phyloP scores from a whole-genome alignment of 2,888 invertebrate species.

The Pristionchus mayeri region DNA sequence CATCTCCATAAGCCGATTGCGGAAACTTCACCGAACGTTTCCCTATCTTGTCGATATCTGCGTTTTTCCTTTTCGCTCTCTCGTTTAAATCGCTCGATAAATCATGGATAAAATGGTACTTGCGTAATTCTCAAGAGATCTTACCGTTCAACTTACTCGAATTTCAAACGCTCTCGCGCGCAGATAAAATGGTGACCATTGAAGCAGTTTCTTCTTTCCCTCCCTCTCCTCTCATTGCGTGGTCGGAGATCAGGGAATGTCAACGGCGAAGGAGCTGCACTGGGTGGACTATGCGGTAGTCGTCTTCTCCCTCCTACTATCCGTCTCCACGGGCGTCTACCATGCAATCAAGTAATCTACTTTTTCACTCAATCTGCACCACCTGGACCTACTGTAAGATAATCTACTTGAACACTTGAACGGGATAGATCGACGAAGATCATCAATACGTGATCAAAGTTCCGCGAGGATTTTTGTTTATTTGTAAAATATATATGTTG shows the following conservation, averaged over 20 bases:
- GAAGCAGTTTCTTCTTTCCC: not conserved
- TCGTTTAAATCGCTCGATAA: not conserved
- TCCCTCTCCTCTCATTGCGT: too few species aligned
- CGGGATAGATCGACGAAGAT: not conserved
- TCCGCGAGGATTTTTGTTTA: not conserved
- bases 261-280: slow-evolving; percentile 50
- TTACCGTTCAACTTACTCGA: too few species aligned
- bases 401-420: not conserved
- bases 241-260: not conserved
- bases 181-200: not conserved
- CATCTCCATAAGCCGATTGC: slow-evolving; percentile 38
- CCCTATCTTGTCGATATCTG: not conserved
- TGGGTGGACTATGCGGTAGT: slow-evolving; percentile 69
- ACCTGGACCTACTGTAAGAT: too few species aligned
- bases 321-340: slow-evolving; percentile 68
- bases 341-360: slow-evolving; percentile 68
- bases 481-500: not conserved
- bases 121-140: too few species aligned
- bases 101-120: too few species aligned
- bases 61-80: not conserved
- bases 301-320: slow-evolving; percentile 62
- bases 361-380: too few species aligned
- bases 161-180: not conserved
- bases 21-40: slow-evolving; percentile 23
- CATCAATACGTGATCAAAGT: not conserved